Evolutionary conservation across 2,113 vertebrate species (phyloP).

Genomic region (Pogonocichla stellata): DNA sequence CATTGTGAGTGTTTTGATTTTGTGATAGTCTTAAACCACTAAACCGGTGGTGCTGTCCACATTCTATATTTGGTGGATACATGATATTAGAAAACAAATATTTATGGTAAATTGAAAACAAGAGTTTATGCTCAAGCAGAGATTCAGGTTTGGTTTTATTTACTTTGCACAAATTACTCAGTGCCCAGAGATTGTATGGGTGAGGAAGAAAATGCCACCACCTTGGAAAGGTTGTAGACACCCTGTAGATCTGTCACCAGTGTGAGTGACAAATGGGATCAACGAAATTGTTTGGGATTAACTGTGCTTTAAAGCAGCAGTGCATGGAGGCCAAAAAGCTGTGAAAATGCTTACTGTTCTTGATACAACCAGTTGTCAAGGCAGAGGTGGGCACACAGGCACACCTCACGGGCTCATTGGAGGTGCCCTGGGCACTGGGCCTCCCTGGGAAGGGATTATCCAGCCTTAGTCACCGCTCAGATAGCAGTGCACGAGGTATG

Average conservation of each 20-base stretch:
- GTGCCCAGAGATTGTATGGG: neutral
- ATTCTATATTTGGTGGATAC: neutral
- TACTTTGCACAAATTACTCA: neutral
- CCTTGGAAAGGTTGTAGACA: neutral
- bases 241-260: no score
- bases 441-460: neutral
- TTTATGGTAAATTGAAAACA: neutral
- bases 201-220: neutral
- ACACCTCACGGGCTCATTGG: fast-evolving
- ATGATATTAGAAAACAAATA: neutral
- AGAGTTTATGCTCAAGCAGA: neutral
- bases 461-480: neutral
- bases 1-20: neutral
- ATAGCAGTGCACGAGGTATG: neutral
- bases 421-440: neutral
- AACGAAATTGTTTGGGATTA: neutral
- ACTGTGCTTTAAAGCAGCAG: neutral
- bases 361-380: neutral
- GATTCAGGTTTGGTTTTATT: neutral
- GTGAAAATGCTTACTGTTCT: neutral
- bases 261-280: neutral
- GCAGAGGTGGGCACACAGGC: neutral
- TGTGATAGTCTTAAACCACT: neutral
- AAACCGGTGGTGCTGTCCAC: neutral
- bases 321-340: fast-evolving